Evolutionary conservation across 2,888 invertebrate genomes (phyloP).

Genomic region (Acleris sparsana): DNA sequence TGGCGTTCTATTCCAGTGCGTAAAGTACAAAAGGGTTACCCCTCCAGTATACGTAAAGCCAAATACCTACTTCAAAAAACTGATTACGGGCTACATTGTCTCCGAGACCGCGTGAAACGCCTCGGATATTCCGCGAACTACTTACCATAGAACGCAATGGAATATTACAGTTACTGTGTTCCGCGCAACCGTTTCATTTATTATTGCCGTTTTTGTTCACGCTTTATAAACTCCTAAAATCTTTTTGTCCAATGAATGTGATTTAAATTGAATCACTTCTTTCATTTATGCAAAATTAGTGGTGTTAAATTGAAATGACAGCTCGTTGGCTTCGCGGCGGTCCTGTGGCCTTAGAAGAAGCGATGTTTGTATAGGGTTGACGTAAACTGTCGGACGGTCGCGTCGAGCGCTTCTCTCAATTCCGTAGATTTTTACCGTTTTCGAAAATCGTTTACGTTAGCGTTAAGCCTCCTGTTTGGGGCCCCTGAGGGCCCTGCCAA

Average conservation of each 20-base stretch:
- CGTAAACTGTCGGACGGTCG: too few species aligned
- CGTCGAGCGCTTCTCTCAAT: too few species aligned
- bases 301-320: not conserved
- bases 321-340: too few species aligned
- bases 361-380: slow-evolving; percentile 44
- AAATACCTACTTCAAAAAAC: slow-evolving; percentile 45
- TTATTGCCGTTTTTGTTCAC: slow-evolving; percentile 1
- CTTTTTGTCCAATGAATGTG: not conserved
- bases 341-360: slow-evolving; percentile 30
- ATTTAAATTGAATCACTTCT: not conserved
- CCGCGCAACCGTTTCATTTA: not conserved
- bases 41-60: not conserved
- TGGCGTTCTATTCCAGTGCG: slow-evolving; percentile 28
- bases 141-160: not conserved
- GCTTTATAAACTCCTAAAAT: not conserved
- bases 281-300: not conserved
- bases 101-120: slow-evolving; percentile 5
- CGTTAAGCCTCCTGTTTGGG: too few species aligned
- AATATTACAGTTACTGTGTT: not conserved
- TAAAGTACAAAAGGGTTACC: slow-evolving; percentile 42
- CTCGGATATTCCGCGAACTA: not conserved
- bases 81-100: slow-evolving; percentile 41
- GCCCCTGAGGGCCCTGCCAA: too few species aligned
- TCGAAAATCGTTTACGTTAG: too few species aligned
- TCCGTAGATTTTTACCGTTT: too few species aligned